phyloP scores from a whole-genome alignment of 2,113 vertebrate genomes.

The Ivindomyrus marchei region DNA sequence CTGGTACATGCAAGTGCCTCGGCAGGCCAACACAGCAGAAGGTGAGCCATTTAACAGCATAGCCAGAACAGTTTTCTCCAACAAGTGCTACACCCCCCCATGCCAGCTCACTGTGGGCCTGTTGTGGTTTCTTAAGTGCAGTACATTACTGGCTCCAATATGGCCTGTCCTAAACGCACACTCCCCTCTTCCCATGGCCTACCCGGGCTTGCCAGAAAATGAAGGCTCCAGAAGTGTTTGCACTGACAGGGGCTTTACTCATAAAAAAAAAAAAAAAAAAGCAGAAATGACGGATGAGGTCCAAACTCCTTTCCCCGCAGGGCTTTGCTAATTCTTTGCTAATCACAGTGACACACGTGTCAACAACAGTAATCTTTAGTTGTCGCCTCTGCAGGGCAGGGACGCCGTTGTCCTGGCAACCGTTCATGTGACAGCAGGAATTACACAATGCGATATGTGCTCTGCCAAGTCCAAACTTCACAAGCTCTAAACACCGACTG shows the following conservation, averaged over 20 bases:
- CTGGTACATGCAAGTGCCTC: constrained; percentile 26
- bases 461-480: constrained; percentile 27
- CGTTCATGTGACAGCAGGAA: constrained; percentile 30
- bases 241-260: neutral
- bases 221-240: constrained; percentile 18
- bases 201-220: constrained; percentile 33
- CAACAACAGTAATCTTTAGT: constrained; percentile 34
- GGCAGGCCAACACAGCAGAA: constrained; percentile 27
- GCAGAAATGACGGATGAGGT: constrained; percentile 30
- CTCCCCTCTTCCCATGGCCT: constrained; percentile 38
- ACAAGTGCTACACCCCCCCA: constrained; percentile 8
- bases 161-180: constrained; percentile 22
- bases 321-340: constrained; percentile 36
- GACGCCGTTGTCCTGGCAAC: constrained; percentile 29
- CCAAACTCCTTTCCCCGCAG: constrained; percentile 21
- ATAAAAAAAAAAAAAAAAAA: neutral
- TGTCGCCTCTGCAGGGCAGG: neutral
- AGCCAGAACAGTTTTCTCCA: neutral
- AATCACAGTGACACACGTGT: constrained; percentile 38
- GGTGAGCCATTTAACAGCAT: constrained; percentile 29
- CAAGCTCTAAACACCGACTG: constrained; percentile 10
- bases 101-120: constrained; percentile 26
- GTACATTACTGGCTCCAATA: constrained; percentile 43
- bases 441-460: constrained; percentile 30
- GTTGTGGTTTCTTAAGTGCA: constrained; percentile 29